Conservation (phyloP, 1,140 invertebrate species). For the Hyles vespertilio region DNA sequence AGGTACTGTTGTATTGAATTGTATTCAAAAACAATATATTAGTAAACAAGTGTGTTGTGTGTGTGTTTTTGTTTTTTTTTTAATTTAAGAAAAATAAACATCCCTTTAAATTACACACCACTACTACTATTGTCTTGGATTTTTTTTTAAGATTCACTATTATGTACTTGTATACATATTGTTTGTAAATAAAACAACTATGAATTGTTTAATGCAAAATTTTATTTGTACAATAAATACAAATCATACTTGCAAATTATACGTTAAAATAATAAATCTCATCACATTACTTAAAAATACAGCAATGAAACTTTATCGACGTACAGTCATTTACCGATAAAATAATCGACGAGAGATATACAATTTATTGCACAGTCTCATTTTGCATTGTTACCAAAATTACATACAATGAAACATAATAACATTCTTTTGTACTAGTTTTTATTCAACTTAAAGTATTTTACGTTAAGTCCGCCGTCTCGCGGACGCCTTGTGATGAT, state of each 20-base stretch:
- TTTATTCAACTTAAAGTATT: constrained; percentile 49
- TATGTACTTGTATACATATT: background rate
- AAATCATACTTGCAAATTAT: constrained; percentile 71
- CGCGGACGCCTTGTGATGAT: constrained; percentile 1
- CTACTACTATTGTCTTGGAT: background rate
- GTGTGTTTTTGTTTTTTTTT: no score
- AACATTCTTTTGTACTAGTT: constrained; percentile 64
- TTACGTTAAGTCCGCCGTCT: constrained; percentile 1
- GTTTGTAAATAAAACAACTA: constrained; percentile 11
- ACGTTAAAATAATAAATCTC: constrained; percentile 68
- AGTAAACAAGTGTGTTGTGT: no score
- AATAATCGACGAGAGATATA: background rate
- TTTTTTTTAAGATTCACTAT: background rate
- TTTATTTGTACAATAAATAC: constrained; percentile 76
- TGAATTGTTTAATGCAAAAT: constrained; percentile 52
- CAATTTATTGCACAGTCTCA: constrained; percentile 50
- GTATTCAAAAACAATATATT: no score
- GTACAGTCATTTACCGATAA: constrained; percentile 1
- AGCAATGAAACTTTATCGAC: constrained; percentile 14
- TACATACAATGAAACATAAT: constrained; percentile 32
- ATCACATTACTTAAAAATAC: constrained; percentile 53
- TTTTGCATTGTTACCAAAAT: constrained; percentile 23
- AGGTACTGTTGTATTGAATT: no score
- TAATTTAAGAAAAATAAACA: no score
- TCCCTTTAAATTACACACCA: no score